Base-by-base conservation (phyloP, 1,140 invertebrate genomes). In the Pseudomyrmex concolor region DNA sequence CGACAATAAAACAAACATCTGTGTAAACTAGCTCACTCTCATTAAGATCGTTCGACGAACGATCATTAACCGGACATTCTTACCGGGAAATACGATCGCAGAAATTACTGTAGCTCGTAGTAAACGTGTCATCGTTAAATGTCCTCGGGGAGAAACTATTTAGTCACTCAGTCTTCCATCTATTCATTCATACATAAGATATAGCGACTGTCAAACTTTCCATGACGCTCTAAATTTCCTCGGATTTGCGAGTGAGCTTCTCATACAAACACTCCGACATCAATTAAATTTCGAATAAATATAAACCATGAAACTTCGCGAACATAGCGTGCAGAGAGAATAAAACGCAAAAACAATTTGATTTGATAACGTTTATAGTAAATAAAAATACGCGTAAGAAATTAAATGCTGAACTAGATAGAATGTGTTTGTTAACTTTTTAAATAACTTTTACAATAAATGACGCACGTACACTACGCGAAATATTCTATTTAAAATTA, bases 71-170 rank as follows among this genome's bases (percentile, higher is more conserved):
- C 5, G 34, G 60, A 43, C 57, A 9, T 63, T 54, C 59, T 67
- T 72, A 70, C 85, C 25, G 7, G 2, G 74, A 87, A 86, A 51
- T n/a, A 22, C 9, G 50, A 57, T 12, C 13, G 5, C 8, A 50
- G 43, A 50, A 77, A 76, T 48, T 25, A 60, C 3, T 22, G 51
- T 12, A 34, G 17, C 45, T 8, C 0, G 19, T 59, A 63, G 73
- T 85, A 88, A 87, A 82, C 68, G 70, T 78, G 62, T 63, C 54
- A 22, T 73, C 51, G 72, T 78, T 89, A 86, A 34, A 88, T 76
- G 12, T 1, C 71, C 13, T 7, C 10, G 22, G n/a, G 15, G 10
- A 25, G 7, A 43, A 74, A 88, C 55, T 7, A 68, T 45, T 87
- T 88, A 87, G 76, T 89, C 86, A 88, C 66, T 73, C 19, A 45